These are phyloP conservation scores for Ranitomeya variabilis DNA, from an alignment of 2,113 vertebrate genomes.

Conservation along the genomic window DNA sequence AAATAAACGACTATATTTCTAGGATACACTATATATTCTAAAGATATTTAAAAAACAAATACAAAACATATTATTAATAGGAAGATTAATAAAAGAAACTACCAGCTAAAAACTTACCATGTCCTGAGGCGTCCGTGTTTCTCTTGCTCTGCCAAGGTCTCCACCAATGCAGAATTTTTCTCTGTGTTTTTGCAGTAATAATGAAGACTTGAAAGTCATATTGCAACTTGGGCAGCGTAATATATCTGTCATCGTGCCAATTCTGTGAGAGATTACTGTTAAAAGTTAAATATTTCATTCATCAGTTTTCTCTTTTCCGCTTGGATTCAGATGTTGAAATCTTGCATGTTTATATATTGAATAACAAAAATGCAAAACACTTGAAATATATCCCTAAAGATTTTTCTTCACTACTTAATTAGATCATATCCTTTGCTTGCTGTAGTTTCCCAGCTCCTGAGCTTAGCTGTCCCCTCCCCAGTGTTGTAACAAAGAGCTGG, in stretches of 20 bases:
- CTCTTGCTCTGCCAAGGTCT: constrained; percentile 50
- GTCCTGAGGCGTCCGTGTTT: constrained; percentile 53
- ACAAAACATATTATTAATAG: background rate
- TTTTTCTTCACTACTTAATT: background rate
- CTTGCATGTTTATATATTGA: background rate
- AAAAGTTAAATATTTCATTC: background rate
- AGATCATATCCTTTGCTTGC: constrained; percentile 9
- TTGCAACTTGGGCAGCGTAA: constrained; percentile 61
- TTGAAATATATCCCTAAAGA: background rate
- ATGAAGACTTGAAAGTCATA: constrained; percentile 65
- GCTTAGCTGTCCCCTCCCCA: constrained; percentile 9
- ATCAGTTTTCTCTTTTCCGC: background rate
- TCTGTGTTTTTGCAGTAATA: constrained; percentile 63
- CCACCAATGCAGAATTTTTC: constrained; percentile 66
- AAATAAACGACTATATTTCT: too few species aligned
- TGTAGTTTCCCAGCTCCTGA: background rate
- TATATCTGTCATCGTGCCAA: constrained; percentile 51
- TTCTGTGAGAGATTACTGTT: background rate
- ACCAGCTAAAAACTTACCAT: constrained; percentile 52
- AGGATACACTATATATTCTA: background rate
- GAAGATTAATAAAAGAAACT: background rate
- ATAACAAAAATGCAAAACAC: background rate
- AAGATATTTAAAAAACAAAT: background rate
- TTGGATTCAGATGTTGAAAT: background rate
- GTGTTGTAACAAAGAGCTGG: constrained; percentile 33